These are phyloP conservation scores for Brachypalpus laphriformis DNA, from an alignment of 2,888 invertebrate genomes.

Conservation along the genomic window DNA sequence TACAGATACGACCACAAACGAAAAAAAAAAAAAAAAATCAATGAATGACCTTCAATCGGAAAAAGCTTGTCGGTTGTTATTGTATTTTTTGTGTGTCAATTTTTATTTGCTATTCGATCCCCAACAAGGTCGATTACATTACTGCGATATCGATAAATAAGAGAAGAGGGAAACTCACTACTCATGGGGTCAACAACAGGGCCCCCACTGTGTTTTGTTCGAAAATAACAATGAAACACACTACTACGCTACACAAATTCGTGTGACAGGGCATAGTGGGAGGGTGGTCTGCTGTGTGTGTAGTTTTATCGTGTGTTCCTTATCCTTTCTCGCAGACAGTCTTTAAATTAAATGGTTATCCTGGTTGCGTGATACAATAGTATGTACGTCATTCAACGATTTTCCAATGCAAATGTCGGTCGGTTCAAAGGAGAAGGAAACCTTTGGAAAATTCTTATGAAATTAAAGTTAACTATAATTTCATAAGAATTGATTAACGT, in stretches of 20 bases:
- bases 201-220: slow-evolving; percentile 52
- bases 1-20: background rate
- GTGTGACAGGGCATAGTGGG: slow-evolving; percentile 7
- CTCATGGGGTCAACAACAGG: slow-evolving; percentile 10
- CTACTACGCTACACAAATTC: slow-evolving; percentile 17
- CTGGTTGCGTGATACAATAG: slow-evolving; percentile 35
- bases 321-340: slow-evolving; percentile 47
- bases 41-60: slow-evolving; percentile 42
- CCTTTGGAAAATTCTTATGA: background rate
- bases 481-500: background rate
- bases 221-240: slow-evolving; percentile 33
- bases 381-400: slow-evolving; percentile 32
- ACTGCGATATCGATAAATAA: background rate
- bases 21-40: background rate
- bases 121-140: slow-evolving; percentile 45
- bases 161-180: slow-evolving; percentile 3
- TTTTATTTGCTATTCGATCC: slow-evolving; percentile 36
- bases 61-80: background rate
- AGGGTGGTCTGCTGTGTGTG: background rate
- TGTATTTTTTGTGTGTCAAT: background rate
- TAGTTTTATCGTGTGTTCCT: slow-evolving; percentile 7
- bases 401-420: slow-evolving; percentile 13
- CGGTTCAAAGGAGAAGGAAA: background rate
- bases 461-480: slow-evolving; percentile 1
- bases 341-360: slow-evolving; percentile 49